Base-by-base conservation (phyloP, 2,888 invertebrate genomes). In the Helleia helle region DNA sequence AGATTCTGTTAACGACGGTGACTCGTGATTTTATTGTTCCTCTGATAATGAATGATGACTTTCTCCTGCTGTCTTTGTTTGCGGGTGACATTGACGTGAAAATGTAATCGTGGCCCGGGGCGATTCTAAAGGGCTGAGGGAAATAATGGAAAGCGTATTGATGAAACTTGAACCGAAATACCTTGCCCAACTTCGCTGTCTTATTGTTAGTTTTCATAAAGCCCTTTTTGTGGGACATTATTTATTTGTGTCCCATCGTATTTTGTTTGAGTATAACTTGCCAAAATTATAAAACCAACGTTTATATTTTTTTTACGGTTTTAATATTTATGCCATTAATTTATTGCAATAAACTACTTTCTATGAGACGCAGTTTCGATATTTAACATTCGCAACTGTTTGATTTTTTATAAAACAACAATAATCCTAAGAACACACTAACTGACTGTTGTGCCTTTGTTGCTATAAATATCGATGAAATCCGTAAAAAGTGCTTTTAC, bases 41-140 rank as follows among this genome's bases (percentile, higher is more conserved):
- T 65, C 65, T 73, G 77, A 70, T 83, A 83, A 81, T 83, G 83
- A 79, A 67, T 72, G 79, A 80, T 81, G 79, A 68, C 69, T 79
- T 72, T 71, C 68, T 64, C 71, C 54, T 57, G 61, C 62, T 71
- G 72, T 79, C 80, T 79, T 80, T 80, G 80, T 81, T 74, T 65
- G 59, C 53, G 58, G 63, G 65, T 67, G 75, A 76, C 75, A 69
- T 62, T 71, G 74, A 75, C 72, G 71, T 58, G 75, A 68, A 76
- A 79, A 76, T 72, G 72, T 80, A 80, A 83, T 81, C 79, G 79
- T 64, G 63, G 63, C 56, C 49, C 43, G 36, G 46, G 48, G 47
- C 52, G 51, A 51, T 45, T 47, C 43, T 44, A 47, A 49, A 50
- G 40, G 43, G 46, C 45, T 46, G 36, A 29, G 42, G 15, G 40